Evolutionary conservation across 2,797 vertebrate species (phyloP).

Genomic region (Calcarius lapponicus): DNA sequence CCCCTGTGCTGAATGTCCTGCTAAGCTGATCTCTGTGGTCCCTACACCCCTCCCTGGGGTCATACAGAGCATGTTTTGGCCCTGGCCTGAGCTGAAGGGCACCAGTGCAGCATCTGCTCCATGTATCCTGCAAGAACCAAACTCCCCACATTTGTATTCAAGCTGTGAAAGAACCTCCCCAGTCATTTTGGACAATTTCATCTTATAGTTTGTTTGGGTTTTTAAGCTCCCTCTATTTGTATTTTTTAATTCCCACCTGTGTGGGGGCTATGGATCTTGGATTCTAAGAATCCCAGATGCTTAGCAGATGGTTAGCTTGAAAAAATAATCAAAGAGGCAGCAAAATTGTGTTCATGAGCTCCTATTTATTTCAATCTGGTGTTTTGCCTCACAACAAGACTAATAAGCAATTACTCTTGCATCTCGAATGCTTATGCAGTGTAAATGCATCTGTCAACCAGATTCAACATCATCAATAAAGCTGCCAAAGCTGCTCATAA

Average conservation of each 20-base stretch:
- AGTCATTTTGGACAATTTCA: conserved; percentile 19
- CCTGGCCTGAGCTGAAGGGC: fast-evolving
- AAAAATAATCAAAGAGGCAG: conserved; percentile 72
- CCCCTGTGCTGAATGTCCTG: neutral
- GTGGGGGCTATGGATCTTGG: conserved; percentile 43
- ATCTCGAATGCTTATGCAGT: conserved; percentile 74
- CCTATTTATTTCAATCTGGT: conserved; percentile 75
- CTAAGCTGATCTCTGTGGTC: fast-evolving
- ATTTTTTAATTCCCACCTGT: conserved; percentile 69
- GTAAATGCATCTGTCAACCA: conserved; percentile 77
- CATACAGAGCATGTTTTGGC: fast-evolving
- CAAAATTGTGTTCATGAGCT: conserved; percentile 66
- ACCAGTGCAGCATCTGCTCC: neutral
- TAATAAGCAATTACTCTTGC: conserved; percentile 77
- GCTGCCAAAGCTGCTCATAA: conserved; percentile 74
- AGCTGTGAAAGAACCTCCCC: neutral
- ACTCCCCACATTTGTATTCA: neutral
- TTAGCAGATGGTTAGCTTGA: conserved; percentile 73
- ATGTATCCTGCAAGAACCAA: neutral
- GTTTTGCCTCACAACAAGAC: conserved; percentile 76
- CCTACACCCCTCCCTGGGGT: neutral
- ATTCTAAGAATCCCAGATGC: conserved; percentile 72
- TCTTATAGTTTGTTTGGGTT: conserved; percentile 47
- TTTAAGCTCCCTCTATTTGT: conserved; percentile 57
- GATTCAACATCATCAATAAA: conserved; percentile 78